Evolutionary conservation across 1,140 invertebrate species (phyloP).

Genomic region (Dolichoris vasculosae): DNA sequence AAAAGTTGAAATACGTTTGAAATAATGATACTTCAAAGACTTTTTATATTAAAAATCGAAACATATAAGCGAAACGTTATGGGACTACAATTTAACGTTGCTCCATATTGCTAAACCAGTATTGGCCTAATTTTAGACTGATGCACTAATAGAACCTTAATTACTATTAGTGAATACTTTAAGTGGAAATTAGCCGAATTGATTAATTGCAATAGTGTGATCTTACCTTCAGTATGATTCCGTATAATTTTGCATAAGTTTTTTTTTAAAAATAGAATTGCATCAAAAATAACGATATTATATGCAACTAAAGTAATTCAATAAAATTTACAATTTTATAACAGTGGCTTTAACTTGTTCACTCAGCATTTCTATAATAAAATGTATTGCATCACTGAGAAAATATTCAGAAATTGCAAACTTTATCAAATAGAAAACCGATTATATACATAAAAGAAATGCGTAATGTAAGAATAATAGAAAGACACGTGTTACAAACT

Average conservation of each 20-base stretch:
- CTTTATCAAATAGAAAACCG: not conserved
- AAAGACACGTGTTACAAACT: not conserved
- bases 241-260: not conserved
- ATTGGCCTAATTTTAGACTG: not conserved
- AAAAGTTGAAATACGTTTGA: no score
- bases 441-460: not conserved
- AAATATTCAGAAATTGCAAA: not conserved
- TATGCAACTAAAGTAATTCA: not conserved
- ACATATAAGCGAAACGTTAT: not conserved
- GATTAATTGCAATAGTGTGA: not conserved
- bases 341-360: not conserved
- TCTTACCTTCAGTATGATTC: not conserved
- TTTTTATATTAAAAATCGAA: not conserved
- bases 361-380: not conserved
- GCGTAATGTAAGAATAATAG: not conserved
- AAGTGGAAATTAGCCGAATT: not conserved
- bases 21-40: no score
- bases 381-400: not conserved
- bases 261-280: not conserved
- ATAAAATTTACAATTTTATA: not conserved
- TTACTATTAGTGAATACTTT: not conserved
- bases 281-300: not conserved
- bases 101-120: not conserved
- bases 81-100: not conserved
- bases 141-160: constrained; percentile 12